A percentile compares a stretch with the other conserved stretches of the same genome.
phyloP scores from a whole-genome alignment of 1,140 invertebrate species.

The Pemphigus obesinymphae region DNA sequence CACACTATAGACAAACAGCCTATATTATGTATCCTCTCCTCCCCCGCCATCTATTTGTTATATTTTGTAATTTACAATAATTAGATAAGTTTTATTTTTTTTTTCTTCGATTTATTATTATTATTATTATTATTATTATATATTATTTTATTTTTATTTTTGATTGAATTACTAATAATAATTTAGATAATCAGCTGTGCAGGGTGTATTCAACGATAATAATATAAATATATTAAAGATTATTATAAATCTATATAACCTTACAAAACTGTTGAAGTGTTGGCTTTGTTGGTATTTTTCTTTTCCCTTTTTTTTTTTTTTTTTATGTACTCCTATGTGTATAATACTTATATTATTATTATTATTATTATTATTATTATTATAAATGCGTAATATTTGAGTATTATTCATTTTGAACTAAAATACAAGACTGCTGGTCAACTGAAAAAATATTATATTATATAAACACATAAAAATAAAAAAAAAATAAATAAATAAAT shows the following conservation, averaged over 20 bases:
- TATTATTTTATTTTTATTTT: background rate
- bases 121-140: background rate
- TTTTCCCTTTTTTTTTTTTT: too few species aligned
- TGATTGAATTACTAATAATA: constrained; percentile 15
- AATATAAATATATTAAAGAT: constrained; percentile 3
- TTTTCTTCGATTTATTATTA: too few species aligned
- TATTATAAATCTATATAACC: constrained; percentile 3
- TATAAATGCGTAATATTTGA: background rate
- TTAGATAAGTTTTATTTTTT: background rate
- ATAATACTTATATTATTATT: too few species aligned
- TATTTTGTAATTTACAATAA: constrained; percentile 20
- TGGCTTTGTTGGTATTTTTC: constrained; percentile 22
- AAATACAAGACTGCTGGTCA: constrained; percentile 24
- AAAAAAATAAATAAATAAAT: too few species aligned
- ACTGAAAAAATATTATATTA: background rate
- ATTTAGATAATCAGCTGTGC: constrained; percentile 25
- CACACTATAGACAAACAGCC: background rate
- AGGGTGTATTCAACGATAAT: constrained; percentile 32
- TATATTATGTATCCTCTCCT: background rate
- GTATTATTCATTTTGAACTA: background rate
- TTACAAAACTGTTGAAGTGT: constrained; percentile 8
- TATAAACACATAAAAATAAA: background rate
- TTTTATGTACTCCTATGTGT: too few species aligned
- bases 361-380: background rate
- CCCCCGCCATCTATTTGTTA: background rate